phyloP scores from a whole-genome alignment of 2,888 invertebrate species.

The Luperina testacea region DNA sequence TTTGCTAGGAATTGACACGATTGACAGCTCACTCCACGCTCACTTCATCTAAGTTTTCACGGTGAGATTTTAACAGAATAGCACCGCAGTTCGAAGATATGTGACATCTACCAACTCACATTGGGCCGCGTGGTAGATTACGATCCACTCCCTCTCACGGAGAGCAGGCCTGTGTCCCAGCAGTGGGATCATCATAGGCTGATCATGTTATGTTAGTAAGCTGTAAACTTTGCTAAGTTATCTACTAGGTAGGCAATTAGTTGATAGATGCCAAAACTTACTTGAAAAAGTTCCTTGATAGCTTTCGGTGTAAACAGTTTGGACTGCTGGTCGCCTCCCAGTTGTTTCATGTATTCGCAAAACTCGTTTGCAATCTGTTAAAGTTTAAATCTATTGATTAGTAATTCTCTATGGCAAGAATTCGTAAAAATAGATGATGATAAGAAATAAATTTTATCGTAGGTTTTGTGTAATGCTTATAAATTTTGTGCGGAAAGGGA shows the following conservation, averaged over 20 bases:
- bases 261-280: constrained; percentile 62
- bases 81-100: no score
- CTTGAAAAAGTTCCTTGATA: constrained; percentile 88
- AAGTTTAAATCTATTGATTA: constrained; percentile 1
- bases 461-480: neutral
- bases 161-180: neutral
- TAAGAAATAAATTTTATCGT: neutral
- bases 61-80: no score
- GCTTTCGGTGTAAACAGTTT: constrained; percentile 86
- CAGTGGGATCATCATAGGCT: neutral
- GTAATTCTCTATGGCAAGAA: neutral
- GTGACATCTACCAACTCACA: no score
- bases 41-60: no score
- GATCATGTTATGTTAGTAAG: neutral
- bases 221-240: neutral
- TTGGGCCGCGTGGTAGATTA: no score
- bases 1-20: no score
- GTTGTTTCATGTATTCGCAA: constrained; percentile 86
- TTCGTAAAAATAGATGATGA: neutral
- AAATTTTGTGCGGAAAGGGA: neutral
- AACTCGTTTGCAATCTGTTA: constrained; percentile 86
- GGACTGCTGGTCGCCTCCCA: constrained; percentile 88
- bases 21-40: no score
- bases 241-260: neutral
- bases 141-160: no score